Conservation (phyloP, 2,888 invertebrate genomes). For the Agelastica alni region DNA sequence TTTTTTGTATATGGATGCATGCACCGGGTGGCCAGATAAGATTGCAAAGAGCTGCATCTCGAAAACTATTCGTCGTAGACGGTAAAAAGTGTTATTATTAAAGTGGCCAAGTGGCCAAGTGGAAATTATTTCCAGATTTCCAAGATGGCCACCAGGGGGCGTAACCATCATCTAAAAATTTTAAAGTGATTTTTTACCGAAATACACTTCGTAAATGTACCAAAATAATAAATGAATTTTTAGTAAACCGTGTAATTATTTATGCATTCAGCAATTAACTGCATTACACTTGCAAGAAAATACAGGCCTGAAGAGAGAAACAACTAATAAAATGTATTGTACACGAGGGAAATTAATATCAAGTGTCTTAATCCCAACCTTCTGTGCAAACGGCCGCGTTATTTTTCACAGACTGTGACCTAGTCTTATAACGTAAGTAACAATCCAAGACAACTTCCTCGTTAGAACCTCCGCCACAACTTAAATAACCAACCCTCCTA, state of each 20-base stretch:
- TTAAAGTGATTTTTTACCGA: too few species aligned
- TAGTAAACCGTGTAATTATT: slow-evolving; percentile 45
- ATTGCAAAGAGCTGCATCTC: too few species aligned
- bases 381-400: slow-evolving; percentile 55
- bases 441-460: slow-evolving; percentile 50
- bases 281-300: slow-evolving; percentile 54
- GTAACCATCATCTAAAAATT: too few species aligned
- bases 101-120: too few species aligned
- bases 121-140: too few species aligned
- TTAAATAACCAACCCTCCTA: slow-evolving; percentile 33
- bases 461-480: slow-evolving; percentile 43
- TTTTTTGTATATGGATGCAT: too few species aligned
- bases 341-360: slow-evolving; percentile 59
- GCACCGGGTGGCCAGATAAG: too few species aligned
- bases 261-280: slow-evolving; percentile 54
- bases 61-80: too few species aligned
- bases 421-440: slow-evolving; percentile 53
- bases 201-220: too few species aligned
- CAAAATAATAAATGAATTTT: too few species aligned
- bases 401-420: slow-evolving; percentile 57
- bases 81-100: too few species aligned
- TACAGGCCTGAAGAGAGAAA: slow-evolving; percentile 54
- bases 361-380: slow-evolving; percentile 59
- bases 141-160: too few species aligned
- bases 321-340: slow-evolving; percentile 59